Base-by-base conservation (phyloP, 1,140 invertebrate genomes). In the Grapholita molesta region DNA sequence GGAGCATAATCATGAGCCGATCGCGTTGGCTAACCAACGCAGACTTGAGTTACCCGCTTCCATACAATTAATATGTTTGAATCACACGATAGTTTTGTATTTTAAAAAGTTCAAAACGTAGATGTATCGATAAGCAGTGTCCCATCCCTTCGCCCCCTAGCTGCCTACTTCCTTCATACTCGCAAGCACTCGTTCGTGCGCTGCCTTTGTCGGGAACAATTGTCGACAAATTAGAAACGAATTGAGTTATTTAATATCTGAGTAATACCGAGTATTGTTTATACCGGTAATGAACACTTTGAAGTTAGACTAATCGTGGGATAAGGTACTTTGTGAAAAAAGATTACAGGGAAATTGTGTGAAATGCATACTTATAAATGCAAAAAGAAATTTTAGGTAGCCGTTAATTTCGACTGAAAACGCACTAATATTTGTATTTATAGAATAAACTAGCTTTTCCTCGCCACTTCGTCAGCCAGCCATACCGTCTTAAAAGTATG, bases 231-330 rank as follows among this genome's bases (percentile, higher is more conserved):
- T 91, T 91, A 91, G 85, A 90, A 90, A 90, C 79, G 89, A 91
- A 91, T 91, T 89, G 89, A 91, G 89, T 91, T 91, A 91, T 88
- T 91, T 90, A 89, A 91, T 90, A 91, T 90, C 88, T 84, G 77
- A 81, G 83, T 83, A 85, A 86, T 87, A 84, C 77, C 73, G 73
- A 53, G 84, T 84, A 88, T 86, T 87, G 85, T 90, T 86, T 89
- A 28, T 61, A n/a, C 55, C 24, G 0, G 12, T 61, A 61, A 61
- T 61, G 55, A 61, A 61, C 55, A 28, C 55, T 61, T 61, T 61
- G 55, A 61, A 61, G 55, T 61, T 0, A 15, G 35, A 12, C 9
- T 35, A 35, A 35, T 12, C 33, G 38, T 21, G 42, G 42, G 42
- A 48, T 48, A 48, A 48, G 18, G 8, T 38, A 38, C 12, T 42